These are phyloP conservation scores for Drosophila malerkotliana DNA, from an alignment of 1,140 invertebrate genomes.

Conservation along the genomic window DNA sequence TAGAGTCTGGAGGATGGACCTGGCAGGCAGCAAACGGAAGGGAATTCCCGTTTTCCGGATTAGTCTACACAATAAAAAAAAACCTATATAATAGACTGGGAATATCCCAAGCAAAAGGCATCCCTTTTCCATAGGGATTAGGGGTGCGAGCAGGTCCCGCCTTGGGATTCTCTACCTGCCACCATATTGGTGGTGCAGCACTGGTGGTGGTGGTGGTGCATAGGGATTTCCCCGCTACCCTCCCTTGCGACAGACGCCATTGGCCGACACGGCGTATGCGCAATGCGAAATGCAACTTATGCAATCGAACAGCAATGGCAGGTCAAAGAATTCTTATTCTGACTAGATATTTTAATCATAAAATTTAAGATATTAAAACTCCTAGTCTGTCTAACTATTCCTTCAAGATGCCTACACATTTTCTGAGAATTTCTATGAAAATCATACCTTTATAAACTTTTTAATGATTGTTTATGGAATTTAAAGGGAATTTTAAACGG, in stretches of 20 bases:
- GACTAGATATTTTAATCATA: not conserved
- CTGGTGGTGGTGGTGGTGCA: not conserved
- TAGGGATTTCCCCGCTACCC: constrained; percentile 28
- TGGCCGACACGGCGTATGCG: constrained; percentile 44
- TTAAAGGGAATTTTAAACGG: not conserved
- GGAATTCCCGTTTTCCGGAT: constrained; percentile 80
- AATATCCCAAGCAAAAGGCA: not conserved
- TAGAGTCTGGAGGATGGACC: constrained; percentile 52
- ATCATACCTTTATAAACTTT: not conserved
- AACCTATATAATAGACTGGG: not conserved
- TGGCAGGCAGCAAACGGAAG: constrained; percentile 56
- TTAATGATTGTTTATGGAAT: not conserved
- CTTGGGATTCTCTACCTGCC: constrained; percentile 17
- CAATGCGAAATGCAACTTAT: constrained; percentile 28
- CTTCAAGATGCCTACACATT: not conserved
- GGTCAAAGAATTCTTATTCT: not conserved
- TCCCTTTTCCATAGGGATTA: constrained; percentile 43
- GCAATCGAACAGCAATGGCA: constrained; percentile 19
- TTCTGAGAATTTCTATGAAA: too few species aligned
- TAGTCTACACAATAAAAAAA: constrained; percentile 47
- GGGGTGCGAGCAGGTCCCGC: constrained; percentile 67
- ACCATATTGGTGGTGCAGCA: too few species aligned
- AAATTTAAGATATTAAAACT: too few species aligned
- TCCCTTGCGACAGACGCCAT: not conserved
- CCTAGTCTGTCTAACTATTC: too few species aligned